Conservation (phyloP, 2,797 vertebrate species). For the Decapterus maruadsi region DNA sequence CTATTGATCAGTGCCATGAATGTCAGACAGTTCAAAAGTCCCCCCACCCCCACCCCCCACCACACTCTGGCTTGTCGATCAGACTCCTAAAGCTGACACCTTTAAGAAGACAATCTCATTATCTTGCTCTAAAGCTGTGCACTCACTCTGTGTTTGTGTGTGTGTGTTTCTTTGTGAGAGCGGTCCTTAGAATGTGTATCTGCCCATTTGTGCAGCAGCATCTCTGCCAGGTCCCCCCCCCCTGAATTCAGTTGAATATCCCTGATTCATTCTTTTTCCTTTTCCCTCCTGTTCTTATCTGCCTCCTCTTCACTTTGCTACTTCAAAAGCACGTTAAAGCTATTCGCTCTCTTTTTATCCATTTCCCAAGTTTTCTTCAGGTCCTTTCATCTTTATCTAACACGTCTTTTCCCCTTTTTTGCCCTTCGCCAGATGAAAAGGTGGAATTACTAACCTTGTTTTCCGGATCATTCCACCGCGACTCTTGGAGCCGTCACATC, state of each 20-base stretch:
- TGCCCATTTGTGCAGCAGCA: constrained; percentile 43
- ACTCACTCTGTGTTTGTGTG: constrained; percentile 24
- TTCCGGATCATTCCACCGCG: constrained; percentile 71
- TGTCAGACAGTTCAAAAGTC: constrained; percentile 75
- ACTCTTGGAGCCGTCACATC: constrained; percentile 69
- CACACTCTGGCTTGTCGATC: constrained; percentile 59
- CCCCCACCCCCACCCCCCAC: background rate
- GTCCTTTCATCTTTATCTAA: constrained; percentile 30
- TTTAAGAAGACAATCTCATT: constrained; percentile 68
- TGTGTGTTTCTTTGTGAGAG: constrained; percentile 11
- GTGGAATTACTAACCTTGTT: constrained; percentile 79
- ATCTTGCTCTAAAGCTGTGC: constrained; percentile 47
- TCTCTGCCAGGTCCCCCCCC: background rate
- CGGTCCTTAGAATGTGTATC: constrained; percentile 21
- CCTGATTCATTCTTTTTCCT: background rate
- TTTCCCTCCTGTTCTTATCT: background rate
- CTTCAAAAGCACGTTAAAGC: constrained; percentile 47
- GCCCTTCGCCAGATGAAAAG: constrained; percentile 54
- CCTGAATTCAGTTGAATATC: constrained; percentile 20
- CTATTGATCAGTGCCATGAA: constrained; percentile 77
- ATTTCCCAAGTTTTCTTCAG: constrained; percentile 13
- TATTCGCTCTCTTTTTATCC: constrained; percentile 15
- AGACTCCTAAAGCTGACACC: constrained; percentile 65
- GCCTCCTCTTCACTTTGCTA: constrained; percentile 46
- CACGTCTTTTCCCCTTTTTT: constrained; percentile 3